Conservation (phyloP, 1,140 invertebrate species). For the Pissodes strobi region DNA sequence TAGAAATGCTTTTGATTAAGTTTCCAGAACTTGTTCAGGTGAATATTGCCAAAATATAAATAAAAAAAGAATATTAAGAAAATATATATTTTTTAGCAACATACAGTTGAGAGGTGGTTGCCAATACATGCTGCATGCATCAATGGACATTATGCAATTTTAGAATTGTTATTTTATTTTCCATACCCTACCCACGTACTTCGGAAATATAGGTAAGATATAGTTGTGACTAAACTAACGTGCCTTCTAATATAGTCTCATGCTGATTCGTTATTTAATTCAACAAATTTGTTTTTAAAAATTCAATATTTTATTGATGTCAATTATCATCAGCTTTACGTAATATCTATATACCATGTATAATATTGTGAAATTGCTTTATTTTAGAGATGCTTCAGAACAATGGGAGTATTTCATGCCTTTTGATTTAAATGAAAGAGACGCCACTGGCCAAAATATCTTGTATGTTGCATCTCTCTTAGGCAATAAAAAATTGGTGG, state of each 20-base stretch:
- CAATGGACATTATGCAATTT: constrained; percentile 77
- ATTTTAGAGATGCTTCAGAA: constrained; percentile 68
- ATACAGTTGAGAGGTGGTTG: constrained; percentile 90
- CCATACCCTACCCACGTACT: constrained; percentile 77
- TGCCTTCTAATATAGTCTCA: too few relatives aligned
- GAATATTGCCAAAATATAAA: constrained; percentile 39
- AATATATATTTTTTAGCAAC: constrained; percentile 60
- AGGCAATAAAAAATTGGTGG: constrained; percentile 80
- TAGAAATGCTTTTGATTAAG: constrained; percentile 73
- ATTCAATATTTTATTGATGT: too few relatives aligned
- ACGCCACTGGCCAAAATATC: constrained; percentile 87
- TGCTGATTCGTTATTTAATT: too few relatives aligned
- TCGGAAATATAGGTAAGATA: constrained; percentile 64
- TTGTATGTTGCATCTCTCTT: constrained; percentile 86
- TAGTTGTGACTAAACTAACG: too few relatives aligned
- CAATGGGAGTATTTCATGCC: constrained; percentile 83
- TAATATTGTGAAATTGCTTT: constrained; percentile 21
- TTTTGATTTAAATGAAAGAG: constrained; percentile 88
- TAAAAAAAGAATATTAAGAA: not conserved
- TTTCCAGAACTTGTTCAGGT: constrained; percentile 73
- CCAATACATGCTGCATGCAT: constrained; percentile 92
- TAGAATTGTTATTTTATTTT: constrained; percentile 80
- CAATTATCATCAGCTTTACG: too few relatives aligned
- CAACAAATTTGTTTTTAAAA: too few relatives aligned
- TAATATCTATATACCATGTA: too few relatives aligned